Base-by-base conservation (phyloP, 2,113 vertebrate species). In the Haemorhous mexicanus region DNA sequence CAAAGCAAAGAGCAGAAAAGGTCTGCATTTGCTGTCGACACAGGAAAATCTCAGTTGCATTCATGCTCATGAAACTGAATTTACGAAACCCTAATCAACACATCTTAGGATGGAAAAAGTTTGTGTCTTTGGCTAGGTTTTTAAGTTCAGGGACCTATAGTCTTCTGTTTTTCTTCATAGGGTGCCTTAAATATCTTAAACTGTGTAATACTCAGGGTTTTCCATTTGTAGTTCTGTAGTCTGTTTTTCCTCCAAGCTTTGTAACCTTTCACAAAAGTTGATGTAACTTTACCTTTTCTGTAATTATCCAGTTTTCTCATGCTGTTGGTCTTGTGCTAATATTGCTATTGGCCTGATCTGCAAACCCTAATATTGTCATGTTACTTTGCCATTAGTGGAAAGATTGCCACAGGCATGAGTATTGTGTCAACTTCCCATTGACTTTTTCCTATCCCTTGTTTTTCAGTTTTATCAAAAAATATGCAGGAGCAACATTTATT, bases 391-490 rank as follows among this genome's bases (percentile, higher is more conserved):
- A 11, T 26, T 35, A 43, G 16, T 64, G 62, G 63, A 72, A 23
- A 39, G 5, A 53, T 41, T 89, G 12, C 16, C 28, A 44, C 7
- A 59, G 28, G 14, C 32, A 67, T 58, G 56, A 66, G 27, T 83
- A 33, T 43, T 6, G 3, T 1, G 0, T 24, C 1, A 3, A 24
- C 15, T 32, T 74, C 24, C 6, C 27, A 23, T 62, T 19, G 27
- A 16, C 26, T 58, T 82, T 75, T 53, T 23, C 16, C 14, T 62
- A 33, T 44, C 3, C 11, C 3, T 69, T 41, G 2, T 41, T 90
- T 64, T 75, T 5, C 13, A 52, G 13, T 20, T 91, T 88, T 56
- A 82, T 73, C 6, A 4, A 74, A 47, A 39, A 79, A 52, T 30
- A 79, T 11, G 4, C 19, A 35, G 27, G 16, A 66, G 52, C 13